Evolutionary conservation across 2,888 invertebrate species (phyloP).

Genomic region (Cecidostiba fungosa): DNA sequence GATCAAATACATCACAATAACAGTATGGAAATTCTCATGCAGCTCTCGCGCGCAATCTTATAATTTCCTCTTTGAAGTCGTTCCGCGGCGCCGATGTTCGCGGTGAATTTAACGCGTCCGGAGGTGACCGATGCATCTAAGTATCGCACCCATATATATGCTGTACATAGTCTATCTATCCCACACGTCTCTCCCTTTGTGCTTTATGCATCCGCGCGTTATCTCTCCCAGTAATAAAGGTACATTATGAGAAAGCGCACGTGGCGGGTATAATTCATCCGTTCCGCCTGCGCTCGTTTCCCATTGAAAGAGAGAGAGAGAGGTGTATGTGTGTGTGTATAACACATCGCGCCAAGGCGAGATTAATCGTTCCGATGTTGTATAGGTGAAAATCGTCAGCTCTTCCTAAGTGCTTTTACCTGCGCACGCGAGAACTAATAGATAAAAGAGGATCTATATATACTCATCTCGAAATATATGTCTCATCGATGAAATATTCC

Average conservation of each 20-base stretch:
- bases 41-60: neutral
- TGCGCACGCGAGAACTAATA: neutral
- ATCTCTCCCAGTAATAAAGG: constrained; percentile 47
- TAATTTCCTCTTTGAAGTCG: constrained; percentile 7
- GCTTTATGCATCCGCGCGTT: constrained; percentile 27
- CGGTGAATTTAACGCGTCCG: constrained; percentile 34
- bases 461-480: constrained; percentile 8
- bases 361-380: constrained; percentile 56
- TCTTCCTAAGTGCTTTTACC: constrained; percentile 23
- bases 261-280: constrained; percentile 59
- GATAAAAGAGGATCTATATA: neutral
- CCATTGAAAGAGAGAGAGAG: constrained; percentile 36
- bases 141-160: no score
- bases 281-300: constrained; percentile 27
- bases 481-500: neutral
- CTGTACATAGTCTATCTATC: neutral
- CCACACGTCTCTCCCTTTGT: constrained; percentile 3
- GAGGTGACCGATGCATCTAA: constrained; percentile 6
- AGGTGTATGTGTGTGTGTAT: neutral
- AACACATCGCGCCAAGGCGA: neutral
- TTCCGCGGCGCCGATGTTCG: neutral
- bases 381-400: constrained; percentile 46
- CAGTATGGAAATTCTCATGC: no score
- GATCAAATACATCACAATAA: no score
- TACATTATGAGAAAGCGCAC: constrained; percentile 57